Conservation (phyloP, 2,113 vertebrate genomes). For the Chamaea fasciata region DNA sequence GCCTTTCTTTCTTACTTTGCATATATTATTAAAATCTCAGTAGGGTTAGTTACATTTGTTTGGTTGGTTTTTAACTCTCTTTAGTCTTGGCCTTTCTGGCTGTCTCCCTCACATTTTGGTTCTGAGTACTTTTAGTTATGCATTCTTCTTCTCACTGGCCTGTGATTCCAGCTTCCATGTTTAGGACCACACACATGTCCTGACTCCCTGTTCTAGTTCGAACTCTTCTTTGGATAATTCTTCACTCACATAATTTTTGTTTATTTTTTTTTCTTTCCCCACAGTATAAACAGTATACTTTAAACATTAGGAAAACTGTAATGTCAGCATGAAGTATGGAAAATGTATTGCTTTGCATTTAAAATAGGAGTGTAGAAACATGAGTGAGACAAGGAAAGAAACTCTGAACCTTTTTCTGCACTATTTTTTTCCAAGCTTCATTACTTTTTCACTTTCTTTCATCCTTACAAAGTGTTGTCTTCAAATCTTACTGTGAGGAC, state of each 20-base stretch:
- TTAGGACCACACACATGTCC: fast-evolving
- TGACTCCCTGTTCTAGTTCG: background rate
- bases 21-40: background rate
- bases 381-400: background rate
- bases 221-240: background rate
- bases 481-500: background rate
- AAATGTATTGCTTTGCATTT: background rate
- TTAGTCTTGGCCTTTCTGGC: background rate
- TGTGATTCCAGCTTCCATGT: fast-evolving
- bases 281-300: background rate
- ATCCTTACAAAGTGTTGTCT: background rate
- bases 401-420: background rate
- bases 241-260: background rate
- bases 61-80: background rate
- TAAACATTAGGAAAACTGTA: background rate
- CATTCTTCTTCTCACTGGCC: background rate
- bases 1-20: background rate
- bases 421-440: background rate
- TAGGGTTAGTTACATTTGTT: background rate
- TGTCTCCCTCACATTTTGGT: background rate
- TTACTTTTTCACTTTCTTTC: background rate
- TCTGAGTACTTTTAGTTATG: background rate
- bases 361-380: background rate
- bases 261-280: background rate
- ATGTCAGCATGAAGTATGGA: background rate